These are phyloP conservation scores for Synanthedon vespiformis DNA, from an alignment of 2,888 invertebrate genomes.

Conservation along the genomic window DNA sequence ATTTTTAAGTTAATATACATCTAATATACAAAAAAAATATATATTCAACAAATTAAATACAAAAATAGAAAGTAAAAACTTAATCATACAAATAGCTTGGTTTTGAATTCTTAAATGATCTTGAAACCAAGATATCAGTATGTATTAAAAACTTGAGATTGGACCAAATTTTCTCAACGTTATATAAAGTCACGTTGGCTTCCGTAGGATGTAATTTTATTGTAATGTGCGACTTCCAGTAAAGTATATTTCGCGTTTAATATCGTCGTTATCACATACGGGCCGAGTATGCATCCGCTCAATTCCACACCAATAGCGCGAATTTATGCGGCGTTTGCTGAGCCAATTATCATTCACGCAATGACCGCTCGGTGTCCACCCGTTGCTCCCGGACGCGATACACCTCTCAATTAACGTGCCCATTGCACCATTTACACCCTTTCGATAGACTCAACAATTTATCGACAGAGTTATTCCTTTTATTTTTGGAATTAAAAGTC, in stretches of 20 bases:
- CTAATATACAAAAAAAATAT: no score
- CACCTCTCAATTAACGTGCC: slow-evolving; percentile 60
- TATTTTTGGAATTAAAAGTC: background rate
- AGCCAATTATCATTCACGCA: slow-evolving; percentile 60
- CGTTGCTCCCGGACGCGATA: slow-evolving; percentile 21
- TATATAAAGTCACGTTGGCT: no score
- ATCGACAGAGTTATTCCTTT: slow-evolving; percentile 13
- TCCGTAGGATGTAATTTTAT: no score
- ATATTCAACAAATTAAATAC: no score
- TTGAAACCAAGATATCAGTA: no score
- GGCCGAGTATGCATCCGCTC: slow-evolving; percentile 38
- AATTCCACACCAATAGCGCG: slow-evolving; percentile 47
- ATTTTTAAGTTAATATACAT: no score
- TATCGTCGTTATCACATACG: slow-evolving; percentile 14
- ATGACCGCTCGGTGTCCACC: slow-evolving; percentile 52
- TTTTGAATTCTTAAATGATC: no score
- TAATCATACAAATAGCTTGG: no score
- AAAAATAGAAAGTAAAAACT: no score
- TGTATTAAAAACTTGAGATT: no score
- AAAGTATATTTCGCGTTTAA: slow-evolving; percentile 4
- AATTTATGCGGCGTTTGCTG: slow-evolving; percentile 35
- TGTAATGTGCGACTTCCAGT: no score
- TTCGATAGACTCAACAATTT: slow-evolving; percentile 53
- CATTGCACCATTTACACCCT: slow-evolving; percentile 53
- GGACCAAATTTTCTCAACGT: no score